A percentile compares a stretch with the other conserved stretches of the same genome.
phyloP scores from a whole-genome alignment of 2,797 vertebrate species.

The Gambelia wislizenii region DNA sequence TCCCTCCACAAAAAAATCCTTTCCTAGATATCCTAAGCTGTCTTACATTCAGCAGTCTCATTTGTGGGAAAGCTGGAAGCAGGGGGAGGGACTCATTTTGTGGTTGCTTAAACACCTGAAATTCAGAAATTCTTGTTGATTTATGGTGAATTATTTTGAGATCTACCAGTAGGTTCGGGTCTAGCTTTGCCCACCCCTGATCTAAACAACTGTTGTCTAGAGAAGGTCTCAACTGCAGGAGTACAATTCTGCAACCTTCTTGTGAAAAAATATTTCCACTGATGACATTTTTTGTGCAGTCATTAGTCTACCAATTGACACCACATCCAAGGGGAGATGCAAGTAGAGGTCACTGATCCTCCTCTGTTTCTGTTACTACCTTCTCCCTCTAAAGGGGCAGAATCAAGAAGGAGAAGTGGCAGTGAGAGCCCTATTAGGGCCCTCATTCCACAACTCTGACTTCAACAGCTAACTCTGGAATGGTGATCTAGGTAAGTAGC shows the following conservation, averaged over 20 bases:
- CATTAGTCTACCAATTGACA: neutral
- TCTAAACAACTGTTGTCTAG: neutral
- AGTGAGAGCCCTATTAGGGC: neutral
- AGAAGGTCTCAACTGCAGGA: neutral
- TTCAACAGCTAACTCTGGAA: neutral
- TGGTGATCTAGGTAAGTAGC: neutral
- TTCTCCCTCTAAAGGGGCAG: neutral
- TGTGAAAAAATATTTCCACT: neutral
- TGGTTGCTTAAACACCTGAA: too few species aligned
- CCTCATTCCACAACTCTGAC: neutral
- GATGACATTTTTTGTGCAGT: neutral
- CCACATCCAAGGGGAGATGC: neutral
- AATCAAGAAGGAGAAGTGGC: neutral
- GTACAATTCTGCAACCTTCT: neutral
- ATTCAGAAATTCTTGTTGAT: too few species aligned
- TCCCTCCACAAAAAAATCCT: too few species aligned
- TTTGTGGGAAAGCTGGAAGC: too few species aligned
- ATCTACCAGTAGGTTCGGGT: too few species aligned
- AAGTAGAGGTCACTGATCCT: neutral
- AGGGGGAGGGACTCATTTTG: too few species aligned
- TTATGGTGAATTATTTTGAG: too few species aligned
- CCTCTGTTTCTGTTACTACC: neutral
- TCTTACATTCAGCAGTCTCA: too few species aligned
- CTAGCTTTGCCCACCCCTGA: too few species aligned
- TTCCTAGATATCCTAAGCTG: too few species aligned